These are phyloP conservation scores for Drosophila mimetica DNA, from an alignment of 2,888 invertebrate species.

Conservation along the genomic window DNA sequence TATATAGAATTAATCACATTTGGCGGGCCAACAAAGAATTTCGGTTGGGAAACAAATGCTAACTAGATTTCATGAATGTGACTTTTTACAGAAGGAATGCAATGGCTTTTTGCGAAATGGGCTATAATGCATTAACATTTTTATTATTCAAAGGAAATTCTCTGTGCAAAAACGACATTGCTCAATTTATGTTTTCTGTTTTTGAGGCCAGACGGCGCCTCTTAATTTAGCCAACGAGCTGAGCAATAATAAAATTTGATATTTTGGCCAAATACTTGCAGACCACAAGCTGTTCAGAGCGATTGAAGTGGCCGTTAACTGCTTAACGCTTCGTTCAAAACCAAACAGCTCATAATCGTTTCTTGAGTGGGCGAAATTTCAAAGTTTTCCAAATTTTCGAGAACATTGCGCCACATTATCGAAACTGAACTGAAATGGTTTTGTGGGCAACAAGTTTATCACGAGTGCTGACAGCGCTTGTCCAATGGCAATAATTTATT, in stretches of 20 bases:
- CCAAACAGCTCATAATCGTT: not conserved
- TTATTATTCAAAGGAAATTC: not conserved
- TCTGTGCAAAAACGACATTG: no score
- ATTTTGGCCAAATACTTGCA: not conserved
- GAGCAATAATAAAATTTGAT: not conserved
- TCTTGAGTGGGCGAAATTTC: conserved; percentile 7
- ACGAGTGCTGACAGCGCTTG: conserved; percentile 32
- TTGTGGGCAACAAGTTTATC: conserved; percentile 31
- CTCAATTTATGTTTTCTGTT: not conserved
- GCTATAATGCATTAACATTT: not conserved
- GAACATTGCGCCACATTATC: conserved; percentile 17
- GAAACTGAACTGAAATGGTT: not conserved
- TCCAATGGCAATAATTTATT: conserved; percentile 77
- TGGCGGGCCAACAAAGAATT: conserved; percentile 4
- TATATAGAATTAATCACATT: conserved; percentile 25
- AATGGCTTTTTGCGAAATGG: not conserved
- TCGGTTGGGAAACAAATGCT: conserved; percentile 13
- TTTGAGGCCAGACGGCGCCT: conserved; percentile 4
- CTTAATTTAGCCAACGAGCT: not conserved
- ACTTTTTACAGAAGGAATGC: not conserved
- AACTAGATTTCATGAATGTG: conserved; percentile 1
- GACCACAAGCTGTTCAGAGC: no score
- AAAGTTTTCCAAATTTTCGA: conserved; percentile 8
- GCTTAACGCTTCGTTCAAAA: not conserved
- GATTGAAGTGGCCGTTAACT: conserved; percentile 4